Conservation (phyloP, 2,113 vertebrate genomes). For the Bos javanicus region DNA sequence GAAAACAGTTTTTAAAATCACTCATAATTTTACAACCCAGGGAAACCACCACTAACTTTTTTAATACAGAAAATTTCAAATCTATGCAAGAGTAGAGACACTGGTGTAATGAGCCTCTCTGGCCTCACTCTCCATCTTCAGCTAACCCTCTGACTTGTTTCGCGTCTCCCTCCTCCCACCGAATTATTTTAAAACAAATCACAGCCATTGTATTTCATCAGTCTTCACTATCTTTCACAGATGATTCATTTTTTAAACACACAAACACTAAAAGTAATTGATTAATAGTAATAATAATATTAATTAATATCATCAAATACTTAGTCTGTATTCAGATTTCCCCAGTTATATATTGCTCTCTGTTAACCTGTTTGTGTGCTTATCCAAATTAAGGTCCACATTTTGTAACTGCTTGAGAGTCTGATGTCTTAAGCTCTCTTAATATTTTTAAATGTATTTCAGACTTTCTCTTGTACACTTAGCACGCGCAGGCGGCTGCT, state of each 20-base stretch:
- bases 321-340: neutral
- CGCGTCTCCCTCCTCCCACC: neutral
- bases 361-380: neutral
- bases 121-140: neutral
- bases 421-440: neutral
- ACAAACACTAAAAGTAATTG: neutral
- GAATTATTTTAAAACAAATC: neutral
- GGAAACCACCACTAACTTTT: neutral
- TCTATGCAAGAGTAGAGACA: neutral
- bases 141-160: neutral
- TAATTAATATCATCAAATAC: neutral
- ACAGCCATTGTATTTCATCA: neutral
- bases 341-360: neutral
- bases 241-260: neutral
- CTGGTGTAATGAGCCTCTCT: neutral
- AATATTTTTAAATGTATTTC: slow-evolving; percentile 13
- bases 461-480: neutral
- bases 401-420: neutral
- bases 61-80: neutral
- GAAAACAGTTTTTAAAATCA: neutral
- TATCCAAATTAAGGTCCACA: neutral
- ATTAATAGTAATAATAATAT: neutral
- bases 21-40: neutral
- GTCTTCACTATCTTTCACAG: neutral
- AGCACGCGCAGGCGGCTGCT: neutral